Conservation (phyloP, 2,797 vertebrate species). For the Neomorphus geoffroyi region DNA sequence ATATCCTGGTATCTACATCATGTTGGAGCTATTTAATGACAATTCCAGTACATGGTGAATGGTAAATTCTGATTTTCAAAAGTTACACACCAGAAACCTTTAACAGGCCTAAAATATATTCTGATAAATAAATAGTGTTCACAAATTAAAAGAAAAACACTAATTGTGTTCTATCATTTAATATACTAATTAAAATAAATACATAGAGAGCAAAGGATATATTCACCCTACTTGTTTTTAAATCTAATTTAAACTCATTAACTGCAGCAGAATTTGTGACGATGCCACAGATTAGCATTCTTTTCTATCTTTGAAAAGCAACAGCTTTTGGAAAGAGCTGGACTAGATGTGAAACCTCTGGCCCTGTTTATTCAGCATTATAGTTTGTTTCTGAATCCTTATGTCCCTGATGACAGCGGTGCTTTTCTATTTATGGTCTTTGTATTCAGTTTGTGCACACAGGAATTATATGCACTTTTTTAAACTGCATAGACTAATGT, state of each 20-base stretch:
- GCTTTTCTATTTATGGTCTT: conserved; percentile 63
- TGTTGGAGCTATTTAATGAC: background rate
- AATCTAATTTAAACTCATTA: conserved; percentile 34
- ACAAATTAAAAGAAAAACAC: background rate
- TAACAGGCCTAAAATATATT: background rate
- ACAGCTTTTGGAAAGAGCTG: conserved; percentile 64
- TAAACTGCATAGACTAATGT: background rate
- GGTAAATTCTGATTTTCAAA: background rate
- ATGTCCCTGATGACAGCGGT: conserved; percentile 57
- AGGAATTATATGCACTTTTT: conserved; percentile 10
- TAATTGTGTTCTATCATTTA: background rate
- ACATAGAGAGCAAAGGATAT: background rate
- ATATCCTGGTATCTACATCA: background rate
- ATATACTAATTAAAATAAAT: background rate
- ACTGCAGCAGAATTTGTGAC: conserved; percentile 42
- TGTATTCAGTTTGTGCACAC: conserved; percentile 57
- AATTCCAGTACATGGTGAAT: background rate
- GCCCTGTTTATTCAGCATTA: conserved; percentile 64
- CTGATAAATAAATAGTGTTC: background rate
- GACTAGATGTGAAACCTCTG: conserved; percentile 63
- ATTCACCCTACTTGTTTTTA: background rate
- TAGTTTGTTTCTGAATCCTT: conserved; percentile 57
- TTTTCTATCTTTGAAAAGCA: conserved; percentile 64
- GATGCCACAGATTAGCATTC: conserved; percentile 56
- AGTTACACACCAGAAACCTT: background rate